phyloP scores from a whole-genome alignment of 92 coral and sea anemone species.

The Epizoanthus stellaris region DNA sequence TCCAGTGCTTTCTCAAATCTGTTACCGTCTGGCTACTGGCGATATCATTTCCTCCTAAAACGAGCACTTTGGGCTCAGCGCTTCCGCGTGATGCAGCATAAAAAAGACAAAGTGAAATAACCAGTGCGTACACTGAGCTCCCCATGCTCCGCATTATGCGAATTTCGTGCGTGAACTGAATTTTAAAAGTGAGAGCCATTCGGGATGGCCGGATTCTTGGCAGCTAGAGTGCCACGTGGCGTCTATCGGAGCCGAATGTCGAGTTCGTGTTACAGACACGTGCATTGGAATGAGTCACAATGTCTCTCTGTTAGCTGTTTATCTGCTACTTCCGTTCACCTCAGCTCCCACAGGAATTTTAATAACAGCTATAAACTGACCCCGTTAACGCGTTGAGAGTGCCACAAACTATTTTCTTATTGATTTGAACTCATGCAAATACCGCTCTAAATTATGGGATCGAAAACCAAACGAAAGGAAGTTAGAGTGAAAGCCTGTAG shows the following conservation, averaged over 20 bases:
- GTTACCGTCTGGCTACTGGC: conserved; percentile 1
- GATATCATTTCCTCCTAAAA: conserved; percentile 8
- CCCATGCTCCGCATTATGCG: neutral
- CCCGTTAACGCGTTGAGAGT: no score
- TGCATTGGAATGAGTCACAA: neutral
- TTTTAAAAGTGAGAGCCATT: neutral
- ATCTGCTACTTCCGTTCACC: no score
- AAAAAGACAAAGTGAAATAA: neutral
- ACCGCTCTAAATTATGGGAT: no score
- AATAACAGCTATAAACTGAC: no score
- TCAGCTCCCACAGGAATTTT: no score
- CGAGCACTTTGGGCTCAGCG: neutral
- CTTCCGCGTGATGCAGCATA: neutral
- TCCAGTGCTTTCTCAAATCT: neutral
- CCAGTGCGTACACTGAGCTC: neutral
- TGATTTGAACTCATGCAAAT: no score
- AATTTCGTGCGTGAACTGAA: neutral
- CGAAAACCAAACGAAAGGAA: no score
- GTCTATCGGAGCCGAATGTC: neutral
- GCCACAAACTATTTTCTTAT: no score
- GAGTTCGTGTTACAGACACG: conserved; percentile 14
- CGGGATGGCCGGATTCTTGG: neutral
- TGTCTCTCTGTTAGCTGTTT: neutral
- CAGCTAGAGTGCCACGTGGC: conserved; percentile 13
- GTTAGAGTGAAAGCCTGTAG: no score